These are phyloP conservation scores for Adelosebastes latens DNA, from an alignment of 2,797 vertebrate genomes.

Conservation along the genomic window DNA sequence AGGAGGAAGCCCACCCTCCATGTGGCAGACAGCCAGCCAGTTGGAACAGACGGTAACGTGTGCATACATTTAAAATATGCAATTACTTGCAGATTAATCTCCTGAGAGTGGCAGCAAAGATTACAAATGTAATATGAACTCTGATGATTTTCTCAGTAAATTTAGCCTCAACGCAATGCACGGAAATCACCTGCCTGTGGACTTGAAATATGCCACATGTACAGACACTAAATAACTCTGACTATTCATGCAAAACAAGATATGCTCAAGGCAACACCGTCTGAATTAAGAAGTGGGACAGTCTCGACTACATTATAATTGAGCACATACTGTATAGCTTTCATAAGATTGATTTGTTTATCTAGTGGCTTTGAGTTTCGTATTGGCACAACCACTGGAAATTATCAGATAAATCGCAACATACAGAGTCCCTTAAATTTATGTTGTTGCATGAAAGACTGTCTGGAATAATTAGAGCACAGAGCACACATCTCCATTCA, in stretches of 20 bases:
- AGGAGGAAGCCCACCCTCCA: constrained; percentile 51
- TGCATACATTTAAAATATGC: constrained; percentile 67
- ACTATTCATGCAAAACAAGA: constrained; percentile 64
- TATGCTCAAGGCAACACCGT: constrained; percentile 51
- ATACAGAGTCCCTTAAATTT: constrained; percentile 1
- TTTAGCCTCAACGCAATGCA: constrained; percentile 38
- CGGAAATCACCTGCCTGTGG: constrained; percentile 53
- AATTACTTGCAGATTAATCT: constrained; percentile 64
- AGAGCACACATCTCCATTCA: background rate
- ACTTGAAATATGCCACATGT: constrained; percentile 54
- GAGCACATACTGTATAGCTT: constrained; percentile 19
- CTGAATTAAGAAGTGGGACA: constrained; percentile 48
- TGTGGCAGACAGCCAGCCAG: constrained; percentile 59
- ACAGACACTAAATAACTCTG: constrained; percentile 66
- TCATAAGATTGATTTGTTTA: constrained; percentile 55
- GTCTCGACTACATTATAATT: constrained; percentile 26
- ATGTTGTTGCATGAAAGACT: background rate
- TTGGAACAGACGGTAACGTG: constrained; percentile 60
- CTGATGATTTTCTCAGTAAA: constrained; percentile 52
- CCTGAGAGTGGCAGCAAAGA: constrained; percentile 46
- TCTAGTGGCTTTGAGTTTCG: constrained; percentile 18
- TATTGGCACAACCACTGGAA: constrained; percentile 12
- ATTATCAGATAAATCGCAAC: constrained; percentile 30
- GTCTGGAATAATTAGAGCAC: constrained; percentile 14
- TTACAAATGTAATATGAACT: constrained; percentile 42